Base-by-base conservation (phyloP, 2,888 invertebrate species). In the Noctuana brunneofusca region DNA sequence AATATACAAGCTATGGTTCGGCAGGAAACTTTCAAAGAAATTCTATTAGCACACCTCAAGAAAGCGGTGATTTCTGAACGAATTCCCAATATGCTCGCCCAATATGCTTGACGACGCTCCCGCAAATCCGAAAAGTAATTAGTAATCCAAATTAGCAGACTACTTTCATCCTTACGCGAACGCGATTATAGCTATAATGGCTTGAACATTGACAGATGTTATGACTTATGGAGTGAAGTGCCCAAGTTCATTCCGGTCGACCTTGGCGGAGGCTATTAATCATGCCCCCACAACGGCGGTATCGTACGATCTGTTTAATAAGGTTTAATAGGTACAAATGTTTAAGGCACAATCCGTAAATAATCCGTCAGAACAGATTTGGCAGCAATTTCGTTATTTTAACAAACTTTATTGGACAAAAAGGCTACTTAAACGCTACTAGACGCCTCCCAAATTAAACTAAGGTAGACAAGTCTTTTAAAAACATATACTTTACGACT, bases 291-390 rank as follows among this genome's bases (percentile, higher is more conserved):
- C 12, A n/a, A 41, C 20, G 8, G 22, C 58, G 43, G n/a, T 59
- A 59, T 60, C 59, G 43, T 53, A 11, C 43, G 43, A 59, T 59
- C 52, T 52, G 14, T 52, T 53, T 59, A 59, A 59, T 59, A 58
- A 43, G 52, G 14, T 52, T 53, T 59, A 59, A 59, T 59, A 58
- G 52, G 52, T 52, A 59, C 52, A 43, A 59, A 53, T 52, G 59
- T 52, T 59, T 53, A 53, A 43, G 43, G 30, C 32, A 24, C 32
- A 46, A 60, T 32, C 20, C 46, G 46, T 54, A 60, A 60, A 60
- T 30, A 60, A 22, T 54, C 53, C 43, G 30, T 43, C 32, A 41
- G 41, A 16, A 52, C 16, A 16, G 30, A 30, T 56, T 41, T 54
- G 14, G 24, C 18, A 12, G 46, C 2, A 1, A 41, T 41, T 41